Evolutionary conservation across 2,113 vertebrate genomes (phyloP).

Genomic region (Petaurus breviceps): DNA sequence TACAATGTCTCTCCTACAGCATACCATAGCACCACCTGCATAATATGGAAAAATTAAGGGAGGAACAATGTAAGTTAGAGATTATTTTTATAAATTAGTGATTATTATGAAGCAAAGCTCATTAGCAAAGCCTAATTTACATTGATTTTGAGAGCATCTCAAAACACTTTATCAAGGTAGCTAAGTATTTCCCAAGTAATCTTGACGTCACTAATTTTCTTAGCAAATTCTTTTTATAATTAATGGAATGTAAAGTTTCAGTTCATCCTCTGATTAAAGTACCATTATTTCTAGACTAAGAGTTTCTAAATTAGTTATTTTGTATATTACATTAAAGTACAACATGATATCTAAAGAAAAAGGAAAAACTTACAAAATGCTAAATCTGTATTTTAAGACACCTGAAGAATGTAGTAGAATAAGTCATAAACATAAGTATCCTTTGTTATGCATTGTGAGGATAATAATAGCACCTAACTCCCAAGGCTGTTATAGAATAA

Average conservation of each 20-base stretch:
- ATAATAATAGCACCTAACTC: not conserved
- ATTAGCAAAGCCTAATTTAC: not conserved
- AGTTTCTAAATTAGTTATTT: not conserved
- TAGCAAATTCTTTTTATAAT: not conserved
- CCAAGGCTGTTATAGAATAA: not conserved
- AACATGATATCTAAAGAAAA: not conserved
- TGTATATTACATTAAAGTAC: not conserved
- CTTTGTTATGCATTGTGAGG: not conserved
- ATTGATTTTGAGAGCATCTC: not conserved
- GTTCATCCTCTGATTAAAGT: not conserved
- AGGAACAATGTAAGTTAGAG: not conserved
- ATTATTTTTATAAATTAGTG: not conserved
- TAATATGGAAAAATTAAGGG: not conserved
- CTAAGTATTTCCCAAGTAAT: rapidly evolving
- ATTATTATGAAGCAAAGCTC: not conserved
- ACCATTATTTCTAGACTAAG: rapidly evolving
- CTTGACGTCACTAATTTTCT: not conserved
- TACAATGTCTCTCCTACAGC: not conserved
- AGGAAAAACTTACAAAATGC: not conserved
- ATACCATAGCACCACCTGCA: not conserved
- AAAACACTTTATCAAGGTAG: rapidly evolving
- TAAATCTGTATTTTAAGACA: not conserved
- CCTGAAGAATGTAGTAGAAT: not conserved
- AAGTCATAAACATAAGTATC: not conserved
- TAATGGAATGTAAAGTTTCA: not conserved